These are phyloP conservation scores for Margaritifera margaritifera DNA, from an alignment of 2,888 invertebrate species.

Conservation along the genomic window DNA sequence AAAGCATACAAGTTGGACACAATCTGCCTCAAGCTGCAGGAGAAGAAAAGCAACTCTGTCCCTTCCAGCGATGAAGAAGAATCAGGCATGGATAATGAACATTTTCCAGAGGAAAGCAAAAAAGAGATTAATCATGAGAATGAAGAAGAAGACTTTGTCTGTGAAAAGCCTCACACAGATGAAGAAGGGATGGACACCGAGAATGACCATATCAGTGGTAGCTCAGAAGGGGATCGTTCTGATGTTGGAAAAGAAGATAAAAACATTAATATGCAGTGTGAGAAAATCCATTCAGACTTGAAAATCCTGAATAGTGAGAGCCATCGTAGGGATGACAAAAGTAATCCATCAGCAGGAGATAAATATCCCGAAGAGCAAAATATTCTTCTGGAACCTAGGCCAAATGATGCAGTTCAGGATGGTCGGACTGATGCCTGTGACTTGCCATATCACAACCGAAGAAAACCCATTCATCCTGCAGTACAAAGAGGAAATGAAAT, in stretches of 20 bases:
- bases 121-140: conserved; percentile 14
- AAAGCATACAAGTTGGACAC: conserved; percentile 86
- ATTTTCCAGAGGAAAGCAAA: conserved; percentile 8
- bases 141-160: conserved; percentile 14
- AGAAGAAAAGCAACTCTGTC: conserved; percentile 37
- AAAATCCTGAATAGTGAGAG: conserved; percentile 29
- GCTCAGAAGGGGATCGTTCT: too few relatives aligned
- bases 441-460: conserved; percentile 22
- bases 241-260: conserved; percentile 5
- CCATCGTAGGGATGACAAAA: conserved; percentile 1
- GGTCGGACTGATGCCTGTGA: conserved; percentile 12
- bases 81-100: conserved; percentile 18
- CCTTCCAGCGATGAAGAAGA: conserved; percentile 24
- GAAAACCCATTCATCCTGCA: conserved; percentile 45
- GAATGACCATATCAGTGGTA: background rate
- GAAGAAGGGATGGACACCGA: conserved; percentile 1
- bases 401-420: background rate
- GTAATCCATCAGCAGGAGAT: conserved; percentile 1
- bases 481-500: conserved; percentile 54
- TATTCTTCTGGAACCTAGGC: conserved; percentile 5
- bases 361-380: conserved; percentile 18
- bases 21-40: conserved; percentile 67
- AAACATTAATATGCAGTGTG: conserved; percentile 16
- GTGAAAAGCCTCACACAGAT: background rate
- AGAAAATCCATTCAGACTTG: conserved; percentile 34